Evolutionary conservation across 2,797 vertebrate genomes (phyloP), one percentile per base, ranked within the genome.

Genomic region (Gadopsis marmoratus): DNA sequence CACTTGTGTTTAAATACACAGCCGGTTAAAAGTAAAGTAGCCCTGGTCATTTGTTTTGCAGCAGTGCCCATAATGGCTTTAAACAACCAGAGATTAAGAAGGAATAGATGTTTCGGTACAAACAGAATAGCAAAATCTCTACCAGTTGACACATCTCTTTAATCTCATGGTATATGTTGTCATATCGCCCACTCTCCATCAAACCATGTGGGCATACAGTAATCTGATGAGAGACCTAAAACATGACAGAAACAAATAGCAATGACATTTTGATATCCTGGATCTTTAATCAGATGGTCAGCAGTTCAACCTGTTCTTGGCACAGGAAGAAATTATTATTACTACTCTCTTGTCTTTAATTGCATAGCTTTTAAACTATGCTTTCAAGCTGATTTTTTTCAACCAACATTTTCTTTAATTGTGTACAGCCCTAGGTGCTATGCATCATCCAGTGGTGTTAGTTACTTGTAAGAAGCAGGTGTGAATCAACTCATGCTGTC

Each of bases 401-500:
- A 53, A 5, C 3, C 41, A 75, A 37, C 7, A 17, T 43, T 16
- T 7, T 21, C 23, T 26, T 54, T 72, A 33, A 48, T 35, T 43
- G 23, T 23, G 2, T 3, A 61, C 37, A 72, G n/a, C 9, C 2
- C 19, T n/a, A 10, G 48, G 53, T 23, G 50, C 9, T 37, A 0
- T 3, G 13, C 5, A 47, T 9, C 17, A 29, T 55, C 33, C n/a
- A 19, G 10, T 60, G 17, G 6, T 45, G 31, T 53, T 64, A n/a
- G 26, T 71, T 67, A 47, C 14, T 53, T 53, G 48, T 26, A 62
- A 72, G 50, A 54, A 47, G 12, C 3, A 47, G 45, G 29, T 71
- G 2, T 16, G 16, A 72, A 7, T 53, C 4, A 39, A n/a, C 11
- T 35, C 10, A 70, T 6, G 4, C n/a, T 54, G 33, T 79, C 21